Evolutionary conservation across 2,888 invertebrate genomes (phyloP), one percentile per base, ranked within the genome.

Genomic region (Drosophila mayaguana): DNA sequence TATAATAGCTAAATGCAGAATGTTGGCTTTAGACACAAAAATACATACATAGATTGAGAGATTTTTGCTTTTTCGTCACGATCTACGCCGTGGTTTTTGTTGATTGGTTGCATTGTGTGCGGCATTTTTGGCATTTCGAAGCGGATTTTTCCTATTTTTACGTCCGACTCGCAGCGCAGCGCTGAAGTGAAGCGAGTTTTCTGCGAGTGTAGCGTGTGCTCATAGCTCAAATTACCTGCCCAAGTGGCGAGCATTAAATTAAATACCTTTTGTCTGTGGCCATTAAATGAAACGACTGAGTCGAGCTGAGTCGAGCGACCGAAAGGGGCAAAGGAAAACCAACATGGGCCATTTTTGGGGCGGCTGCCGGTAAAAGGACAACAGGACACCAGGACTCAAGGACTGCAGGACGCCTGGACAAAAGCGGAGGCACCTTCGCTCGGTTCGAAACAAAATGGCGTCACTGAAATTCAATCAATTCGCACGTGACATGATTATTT

Each of bases 401-500:
- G 14, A 40, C 40, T 6, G 8, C 53, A 40, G 45, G 20, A 43
- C 5, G 6, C 22, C 7, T 6, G 43, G 12, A 40, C 40, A 0
- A 40, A 3, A 2, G 20, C 20, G 38, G n/a, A 12, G 48, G 45
- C 45, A 45, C 36, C 40, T 56, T 32, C 63, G 51, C 62, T 68
- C 55, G 53, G 62, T 22, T 43, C 71, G 53, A 48, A 67, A 78
- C 81, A 80, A 88, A 88, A 86, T 88, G 76, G 80, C 74, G 72
- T 75, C 72, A 63, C 72, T 72, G 73, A 83, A 90, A 91, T 91
- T 84, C 88, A 90, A 90, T 91, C 91, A 91, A 85, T 86, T 89
- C 83, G 84, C 83, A 91, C 91, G 91, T 91, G 91, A 91, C 86
- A 85, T 89, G 91, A 91, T 91, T 91, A 89, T 84, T 88, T 85